Evolutionary conservation across 2,888 invertebrate species (phyloP), one percentile per base, ranked within the genome.

Genomic region (Drosophila helvetica): DNA sequence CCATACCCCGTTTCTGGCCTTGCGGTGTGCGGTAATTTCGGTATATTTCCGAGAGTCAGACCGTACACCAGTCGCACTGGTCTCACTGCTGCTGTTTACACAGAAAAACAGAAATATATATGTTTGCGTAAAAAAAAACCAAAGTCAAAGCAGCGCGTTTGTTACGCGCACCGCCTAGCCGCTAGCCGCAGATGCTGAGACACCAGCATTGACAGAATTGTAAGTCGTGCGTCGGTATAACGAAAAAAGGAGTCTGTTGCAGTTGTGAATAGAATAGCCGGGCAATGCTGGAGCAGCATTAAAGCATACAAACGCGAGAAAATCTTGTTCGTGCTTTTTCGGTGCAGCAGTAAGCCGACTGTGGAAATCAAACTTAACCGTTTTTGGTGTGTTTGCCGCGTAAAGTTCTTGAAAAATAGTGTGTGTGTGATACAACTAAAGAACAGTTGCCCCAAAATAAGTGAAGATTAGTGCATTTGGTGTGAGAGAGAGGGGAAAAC

Each of bases 371-470:
- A 60, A 60, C 46, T 38, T 47, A 60, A 60, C 54, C 43, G 60
- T 54, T 33, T 55, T 60, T 25, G 25, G 54, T 27, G 54, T 54
- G 22, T 55, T 60, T 46, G 46, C 46, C 60, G 60, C 60, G 60
- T 33, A 54, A 60, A 60, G 38, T 38, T n/a, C 6, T 38, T 38
- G 38, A n/a, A 38, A 38, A 38, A 38, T 6, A n/a, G 2, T 38
- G 15, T 38, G 15, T 38, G n/a, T 38, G 38, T 38, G 38, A 38
- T 38, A 7, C 15, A 38, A 38, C 7, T 2, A 38, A n/a, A 38
- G 38, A 38, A n/a, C 15, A 27, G 38, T n/a, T 38, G 6, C 12
- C 12, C 33, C 12, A 15, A 38, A 38, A 38, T 0, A 38, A 38
- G 38, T 38, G 38, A 38, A n/a, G 6, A 38, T n/a, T 38, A n/a